Conservation (phyloP, 2,797 vertebrate species). For the Tarsius wallacei region DNA sequence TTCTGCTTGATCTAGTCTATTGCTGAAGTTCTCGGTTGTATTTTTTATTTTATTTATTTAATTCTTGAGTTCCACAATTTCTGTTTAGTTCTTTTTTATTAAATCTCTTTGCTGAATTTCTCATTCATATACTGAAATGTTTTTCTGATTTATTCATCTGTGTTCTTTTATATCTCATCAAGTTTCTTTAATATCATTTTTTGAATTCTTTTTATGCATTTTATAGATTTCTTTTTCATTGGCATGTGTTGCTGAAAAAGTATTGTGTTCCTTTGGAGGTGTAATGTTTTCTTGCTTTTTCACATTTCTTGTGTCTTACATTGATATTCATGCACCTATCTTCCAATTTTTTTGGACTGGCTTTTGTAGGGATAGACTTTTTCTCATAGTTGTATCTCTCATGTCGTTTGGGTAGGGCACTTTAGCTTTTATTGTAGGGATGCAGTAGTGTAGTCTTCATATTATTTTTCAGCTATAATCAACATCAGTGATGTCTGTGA, state of each 20-base stretch:
- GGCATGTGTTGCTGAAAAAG: neutral
- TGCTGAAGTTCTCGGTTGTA: neutral
- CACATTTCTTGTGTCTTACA: neutral
- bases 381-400: neutral
- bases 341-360: neutral
- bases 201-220: neutral
- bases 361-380: neutral
- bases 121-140: neutral
- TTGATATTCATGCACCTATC: neutral
- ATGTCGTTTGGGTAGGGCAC: neutral
- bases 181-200: neutral
- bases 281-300: neutral
- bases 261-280: neutral
- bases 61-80: neutral
- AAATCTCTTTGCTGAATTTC: neutral
- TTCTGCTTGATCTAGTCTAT: neutral
- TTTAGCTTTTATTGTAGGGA: neutral
- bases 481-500: neutral
- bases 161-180: neutral
- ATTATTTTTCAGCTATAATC: neutral
- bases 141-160: neutral
- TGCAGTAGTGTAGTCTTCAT: neutral
- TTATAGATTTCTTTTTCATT: neutral
- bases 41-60: neutral
- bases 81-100: neutral